A percentile compares a stretch with the other conserved stretches of the same genome.
Evolutionary conservation across 2,797 vertebrate species (phyloP).

Genomic region (Premnoplex brunnescens): DNA sequence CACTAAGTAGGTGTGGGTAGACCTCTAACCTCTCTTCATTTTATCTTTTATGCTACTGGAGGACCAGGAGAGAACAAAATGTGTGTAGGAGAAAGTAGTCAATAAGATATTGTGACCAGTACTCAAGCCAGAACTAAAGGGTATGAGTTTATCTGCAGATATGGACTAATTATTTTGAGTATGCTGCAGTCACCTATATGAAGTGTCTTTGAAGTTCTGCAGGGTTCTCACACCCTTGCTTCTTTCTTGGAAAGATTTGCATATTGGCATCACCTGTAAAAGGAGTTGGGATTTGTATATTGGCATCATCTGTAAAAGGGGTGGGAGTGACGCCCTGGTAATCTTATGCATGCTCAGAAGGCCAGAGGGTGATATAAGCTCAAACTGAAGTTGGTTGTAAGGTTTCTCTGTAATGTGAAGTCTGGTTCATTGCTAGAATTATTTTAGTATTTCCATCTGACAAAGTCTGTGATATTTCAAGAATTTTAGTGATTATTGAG

Average conservation of each 20-base stretch:
- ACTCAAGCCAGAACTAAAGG: background rate
- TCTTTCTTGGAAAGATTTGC: background rate
- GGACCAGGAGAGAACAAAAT: background rate
- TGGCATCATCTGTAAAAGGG: background rate
- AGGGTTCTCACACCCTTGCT: background rate
- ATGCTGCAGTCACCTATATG: background rate
- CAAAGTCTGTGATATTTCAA: background rate
- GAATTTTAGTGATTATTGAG: background rate
- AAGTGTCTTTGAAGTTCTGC: background rate
- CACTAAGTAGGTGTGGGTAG: background rate
- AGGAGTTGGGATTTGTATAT: background rate
- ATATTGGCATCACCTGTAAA: background rate
- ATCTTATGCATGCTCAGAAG: background rate
- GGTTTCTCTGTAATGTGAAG: background rate
- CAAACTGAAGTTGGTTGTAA: background rate
- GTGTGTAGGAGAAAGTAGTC: background rate
- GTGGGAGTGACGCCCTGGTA: fast-evolving
- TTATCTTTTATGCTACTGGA: background rate
- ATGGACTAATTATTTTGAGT: background rate
- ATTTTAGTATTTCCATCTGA: background rate
- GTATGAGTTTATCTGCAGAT: background rate
- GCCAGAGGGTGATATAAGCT: background rate
- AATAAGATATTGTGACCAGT: background rate
- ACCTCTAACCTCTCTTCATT: background rate
- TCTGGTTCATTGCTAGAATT: background rate